These are phyloP conservation scores for Eilema sororculum DNA, from an alignment of 2,888 invertebrate genomes.

Conservation along the genomic window DNA sequence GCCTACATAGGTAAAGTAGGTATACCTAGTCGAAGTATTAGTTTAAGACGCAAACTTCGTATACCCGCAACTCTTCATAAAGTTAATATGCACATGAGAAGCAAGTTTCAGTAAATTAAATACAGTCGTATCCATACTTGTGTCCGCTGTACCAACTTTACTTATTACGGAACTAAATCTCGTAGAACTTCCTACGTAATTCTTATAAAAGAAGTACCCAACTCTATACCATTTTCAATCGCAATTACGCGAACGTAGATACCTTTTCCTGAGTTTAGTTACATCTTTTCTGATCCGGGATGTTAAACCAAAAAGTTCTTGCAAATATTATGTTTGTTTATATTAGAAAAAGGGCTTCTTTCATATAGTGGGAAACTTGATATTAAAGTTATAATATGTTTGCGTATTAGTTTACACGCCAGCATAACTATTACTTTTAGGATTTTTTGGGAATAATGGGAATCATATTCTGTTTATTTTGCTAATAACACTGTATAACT, in stretches of 20 bases:
- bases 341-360: neutral
- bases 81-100: conserved; percentile 49
- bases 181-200: conserved; percentile 21
- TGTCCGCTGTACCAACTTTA: conserved; percentile 23
- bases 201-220: conserved; percentile 23
- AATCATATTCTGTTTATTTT: neutral
- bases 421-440: neutral
- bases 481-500: too few relatives aligned
- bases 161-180: conserved; percentile 21
- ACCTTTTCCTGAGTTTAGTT: conserved; percentile 6
- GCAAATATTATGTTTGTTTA: neutral
- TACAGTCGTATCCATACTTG: conserved; percentile 27
- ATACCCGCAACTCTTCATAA: conserved; percentile 42
- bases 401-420: neutral
- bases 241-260: conserved; percentile 19
- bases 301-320: conserved; percentile 3
- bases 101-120: conserved; percentile 45
- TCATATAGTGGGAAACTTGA: neutral
- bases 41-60: conserved; percentile 33
- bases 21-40: conserved; percentile 18
- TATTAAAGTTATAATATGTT: conserved; percentile 2
- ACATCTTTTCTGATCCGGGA: conserved; percentile 9
- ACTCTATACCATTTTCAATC: conserved; percentile 12
- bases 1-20: neutral
- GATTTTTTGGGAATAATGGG: neutral